Evolutionary conservation across 2,113 vertebrate genomes (phyloP), one percentile per base, ranked within the genome.

Genomic region (Prietella phreatophila): DNA sequence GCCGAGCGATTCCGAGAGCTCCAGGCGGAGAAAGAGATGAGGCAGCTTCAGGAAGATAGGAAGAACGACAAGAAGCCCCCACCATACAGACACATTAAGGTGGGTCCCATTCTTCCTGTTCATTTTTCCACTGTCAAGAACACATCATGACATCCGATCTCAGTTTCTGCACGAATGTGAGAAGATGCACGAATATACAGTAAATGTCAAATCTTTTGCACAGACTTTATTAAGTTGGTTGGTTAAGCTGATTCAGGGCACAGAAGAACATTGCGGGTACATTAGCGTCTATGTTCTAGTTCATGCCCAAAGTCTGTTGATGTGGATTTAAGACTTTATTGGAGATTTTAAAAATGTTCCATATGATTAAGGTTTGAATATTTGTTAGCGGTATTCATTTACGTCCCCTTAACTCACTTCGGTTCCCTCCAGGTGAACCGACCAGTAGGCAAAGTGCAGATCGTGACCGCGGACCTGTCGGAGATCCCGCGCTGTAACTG

Each of bases 31-130:
- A 99, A 96, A 71, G 98, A 99, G 90, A 96, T 99, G 91, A 97
- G 96, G 90, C 97, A 98, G 92, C 96, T 99, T 55, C 98, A 99
- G 92, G 98, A 99, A 94, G 97, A 98, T 93, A 94, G 97, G 88
- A 99, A 97, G 92, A 99, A 99, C 0, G 97, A 99, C 92, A 99
- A 97, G 94, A 99, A 99, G 85, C 98, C 98, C 27, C 98, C 98
- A 33, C 98, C 98, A 3, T 99, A 99, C 92, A 97, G 95, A 90
- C 98, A 99, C 90, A 98, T 99, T 83, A 98, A 96, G 97, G 98
- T 99, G 53, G 13, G 55, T 0, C 36, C 15, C 14, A 11, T 0
- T 58, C 14, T 22, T 13, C 2, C 36, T 61, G 55, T 42, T 53
- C 0, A 19, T 17, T 33, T 80, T 17, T 80, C n/a, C 27, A 19